Evolutionary conservation across 2,888 invertebrate species (phyloP).

Genomic region (Eupithecia exiguata): DNA sequence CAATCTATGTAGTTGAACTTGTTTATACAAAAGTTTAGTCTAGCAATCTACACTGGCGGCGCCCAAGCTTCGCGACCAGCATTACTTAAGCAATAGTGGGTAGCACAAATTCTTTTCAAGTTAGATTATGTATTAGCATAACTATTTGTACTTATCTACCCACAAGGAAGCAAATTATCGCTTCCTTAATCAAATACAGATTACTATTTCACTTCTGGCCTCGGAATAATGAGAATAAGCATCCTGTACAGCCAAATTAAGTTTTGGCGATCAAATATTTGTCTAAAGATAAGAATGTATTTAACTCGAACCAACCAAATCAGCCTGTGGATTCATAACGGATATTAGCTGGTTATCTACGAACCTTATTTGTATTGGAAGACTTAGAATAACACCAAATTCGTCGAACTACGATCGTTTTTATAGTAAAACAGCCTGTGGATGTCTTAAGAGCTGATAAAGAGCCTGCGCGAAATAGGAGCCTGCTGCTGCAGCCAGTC

Average conservation of each 20-base stretch:
- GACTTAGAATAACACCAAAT: neutral
- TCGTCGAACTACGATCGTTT: neutral
- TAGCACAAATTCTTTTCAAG: neutral
- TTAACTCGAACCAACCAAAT: neutral
- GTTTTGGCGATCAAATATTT: neutral
- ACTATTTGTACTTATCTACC: neutral
- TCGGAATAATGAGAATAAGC: neutral
- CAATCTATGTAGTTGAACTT: neutral
- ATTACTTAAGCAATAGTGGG: neutral
- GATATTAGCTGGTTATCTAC: neutral
- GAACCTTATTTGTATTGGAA: neutral
- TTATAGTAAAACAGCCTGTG: neutral
- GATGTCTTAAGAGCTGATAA: too few relatives aligned
- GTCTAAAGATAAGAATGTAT: neutral
- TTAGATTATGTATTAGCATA: neutral
- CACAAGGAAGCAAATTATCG: slow-evolving; percentile 7
- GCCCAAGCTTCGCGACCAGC: neutral
- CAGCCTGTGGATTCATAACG: neutral
- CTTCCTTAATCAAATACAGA: slow-evolving; percentile 9
- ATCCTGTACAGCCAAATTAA: slow-evolving; percentile 2
- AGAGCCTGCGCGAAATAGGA: too few relatives aligned
- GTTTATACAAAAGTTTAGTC: neutral
- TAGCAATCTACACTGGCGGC: neutral
- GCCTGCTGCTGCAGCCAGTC: too few relatives aligned
- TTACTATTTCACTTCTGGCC: slow-evolving; percentile 3